A percentile compares a stretch with the other conserved stretches of the same genome.
Evolutionary conservation across 2,888 invertebrate genomes (phyloP).

Genomic region (Nomada hirtipes): DNA sequence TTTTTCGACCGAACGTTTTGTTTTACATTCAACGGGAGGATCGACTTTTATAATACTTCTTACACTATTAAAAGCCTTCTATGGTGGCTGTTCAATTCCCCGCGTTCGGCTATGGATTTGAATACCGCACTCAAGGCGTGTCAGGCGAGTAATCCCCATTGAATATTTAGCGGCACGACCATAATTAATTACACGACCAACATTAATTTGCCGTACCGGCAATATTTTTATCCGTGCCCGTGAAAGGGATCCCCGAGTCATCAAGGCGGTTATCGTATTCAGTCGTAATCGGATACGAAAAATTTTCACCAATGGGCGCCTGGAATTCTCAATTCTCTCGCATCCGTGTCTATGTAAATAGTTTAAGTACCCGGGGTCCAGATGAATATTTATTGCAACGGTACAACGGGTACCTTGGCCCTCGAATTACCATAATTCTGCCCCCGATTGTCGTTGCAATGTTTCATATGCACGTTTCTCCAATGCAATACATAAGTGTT

Average conservation of each 20-base stretch:
- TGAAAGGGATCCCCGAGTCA: constrained; percentile 50
- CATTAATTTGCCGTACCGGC: constrained; percentile 36
- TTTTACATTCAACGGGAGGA: too few species aligned
- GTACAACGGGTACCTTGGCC: constrained; percentile 2
- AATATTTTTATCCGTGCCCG: constrained; percentile 25
- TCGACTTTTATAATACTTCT: too few species aligned
- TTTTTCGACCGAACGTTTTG: too few species aligned
- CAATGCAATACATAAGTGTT: background rate
- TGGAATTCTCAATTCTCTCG: constrained; percentile 47
- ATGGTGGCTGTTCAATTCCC: background rate
- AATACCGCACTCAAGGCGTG: too few species aligned
- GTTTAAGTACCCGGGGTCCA: constrained; percentile 35
- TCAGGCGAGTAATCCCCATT: background rate
- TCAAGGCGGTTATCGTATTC: constrained; percentile 46
- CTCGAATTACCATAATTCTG: constrained; percentile 68
- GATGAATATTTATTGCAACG: constrained; percentile 68
- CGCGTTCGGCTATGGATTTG: background rate
- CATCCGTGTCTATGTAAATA: constrained; percentile 62
- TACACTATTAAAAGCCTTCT: too few species aligned
- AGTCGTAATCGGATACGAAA: constrained; percentile 65
- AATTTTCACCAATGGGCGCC: constrained; percentile 28
- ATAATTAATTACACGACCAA: constrained; percentile 37
- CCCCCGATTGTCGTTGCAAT: constrained; percentile 36
- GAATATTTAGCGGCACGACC: constrained; percentile 8
- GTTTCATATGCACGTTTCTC: constrained; percentile 23